Percentiles rank a stretch among this genome's conserved stretches.
Evolutionary conservation across 2,797 vertebrate species (phyloP).

Genomic region (Labroides dimidiatus): DNA sequence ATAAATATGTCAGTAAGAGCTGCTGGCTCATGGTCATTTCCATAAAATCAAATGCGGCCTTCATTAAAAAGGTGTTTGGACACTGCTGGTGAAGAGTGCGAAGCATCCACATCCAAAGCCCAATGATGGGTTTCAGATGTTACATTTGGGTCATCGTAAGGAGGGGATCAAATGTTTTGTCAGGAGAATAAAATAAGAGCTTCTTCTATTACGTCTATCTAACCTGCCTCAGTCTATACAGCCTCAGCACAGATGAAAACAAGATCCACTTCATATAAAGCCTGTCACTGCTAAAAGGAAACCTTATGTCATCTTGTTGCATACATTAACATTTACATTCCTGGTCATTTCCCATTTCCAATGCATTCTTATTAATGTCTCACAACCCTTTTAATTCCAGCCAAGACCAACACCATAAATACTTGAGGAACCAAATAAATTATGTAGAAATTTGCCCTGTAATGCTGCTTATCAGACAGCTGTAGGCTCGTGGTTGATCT

Average conservation of each 20-base stretch:
- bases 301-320: neutral
- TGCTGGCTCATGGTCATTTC: too few species aligned
- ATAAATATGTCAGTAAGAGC: too few species aligned
- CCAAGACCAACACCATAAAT: constrained; percentile 15
- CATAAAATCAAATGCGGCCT: too few species aligned
- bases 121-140: too few species aligned
- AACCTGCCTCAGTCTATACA: neutral
- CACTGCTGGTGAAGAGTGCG: too few species aligned
- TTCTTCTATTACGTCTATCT: neutral
- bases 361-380: neutral
- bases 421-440: constrained; percentile 25
- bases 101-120: too few species aligned
- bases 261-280: too few species aligned
- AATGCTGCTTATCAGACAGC: constrained; percentile 42
- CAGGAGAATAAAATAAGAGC: neutral
- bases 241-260: too few species aligned
- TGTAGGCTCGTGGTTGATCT: constrained; percentile 53
- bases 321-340: constrained; percentile 15
- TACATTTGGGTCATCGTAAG: too few species aligned
- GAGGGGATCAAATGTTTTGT: too few species aligned
- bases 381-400: neutral
- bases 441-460: constrained; percentile 32
- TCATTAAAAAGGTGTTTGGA: too few species aligned
- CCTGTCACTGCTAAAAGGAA: neutral
- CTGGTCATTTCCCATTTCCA: neutral